Percentiles rank a stretch among this genome's conserved stretches.
phyloP scores from a whole-genome alignment of 2,113 vertebrate species.

The Ornithorhynchus anatinus region DNA sequence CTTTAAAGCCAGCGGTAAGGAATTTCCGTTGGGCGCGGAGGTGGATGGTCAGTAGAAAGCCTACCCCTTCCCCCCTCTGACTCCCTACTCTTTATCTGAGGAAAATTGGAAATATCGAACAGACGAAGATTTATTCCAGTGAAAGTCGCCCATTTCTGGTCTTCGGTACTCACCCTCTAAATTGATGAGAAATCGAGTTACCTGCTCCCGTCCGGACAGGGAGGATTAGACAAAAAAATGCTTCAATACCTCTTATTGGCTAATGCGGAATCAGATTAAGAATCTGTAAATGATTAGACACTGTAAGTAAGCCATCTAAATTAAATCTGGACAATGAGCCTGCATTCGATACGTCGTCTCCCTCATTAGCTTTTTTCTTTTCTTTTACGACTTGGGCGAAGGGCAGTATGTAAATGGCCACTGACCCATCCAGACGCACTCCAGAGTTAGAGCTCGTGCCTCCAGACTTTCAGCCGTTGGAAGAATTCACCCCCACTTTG shows the following conservation, averaged over 20 bases:
- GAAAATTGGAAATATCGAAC: neutral
- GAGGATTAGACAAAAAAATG: neutral
- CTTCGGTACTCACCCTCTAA: neutral
- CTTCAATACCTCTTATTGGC: neutral
- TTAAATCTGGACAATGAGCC: neutral
- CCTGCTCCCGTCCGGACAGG: neutral
- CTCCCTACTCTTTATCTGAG: too few relatives aligned
- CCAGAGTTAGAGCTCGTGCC: too few relatives aligned
- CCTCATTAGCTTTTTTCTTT: neutral
- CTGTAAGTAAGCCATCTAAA: neutral
- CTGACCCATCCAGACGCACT: neutral
- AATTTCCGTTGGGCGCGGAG: too few relatives aligned
- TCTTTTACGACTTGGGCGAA: neutral
- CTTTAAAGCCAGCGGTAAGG: too few relatives aligned
- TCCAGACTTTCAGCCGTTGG: neutral
- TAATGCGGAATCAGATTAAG: neutral
- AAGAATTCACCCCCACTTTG: neutral
- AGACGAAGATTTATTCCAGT: neutral
- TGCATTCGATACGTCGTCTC: rapidly evolving
- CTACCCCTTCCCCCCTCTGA: too few relatives aligned
- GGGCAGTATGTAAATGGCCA: conserved; percentile 7
- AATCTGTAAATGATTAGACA: neutral
- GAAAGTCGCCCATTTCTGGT: neutral
- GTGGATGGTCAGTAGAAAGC: too few relatives aligned
- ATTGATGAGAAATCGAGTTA: neutral